Evolutionary conservation across 2,113 vertebrate species (phyloP).

Genomic region (Psittacula cyanocephala): DNA sequence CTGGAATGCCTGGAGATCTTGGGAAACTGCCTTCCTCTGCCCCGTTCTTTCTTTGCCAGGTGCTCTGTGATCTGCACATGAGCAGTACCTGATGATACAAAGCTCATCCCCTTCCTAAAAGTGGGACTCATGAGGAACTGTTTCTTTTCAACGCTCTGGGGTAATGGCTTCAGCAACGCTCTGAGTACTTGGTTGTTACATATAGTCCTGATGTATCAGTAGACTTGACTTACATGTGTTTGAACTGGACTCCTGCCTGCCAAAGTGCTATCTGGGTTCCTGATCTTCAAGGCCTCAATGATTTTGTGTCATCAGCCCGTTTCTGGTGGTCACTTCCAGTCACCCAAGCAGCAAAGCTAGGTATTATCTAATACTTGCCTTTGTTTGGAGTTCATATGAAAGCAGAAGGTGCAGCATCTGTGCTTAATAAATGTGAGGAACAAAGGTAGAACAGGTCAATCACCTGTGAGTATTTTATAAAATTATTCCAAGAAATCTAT

Average conservation of each 20-base stretch:
- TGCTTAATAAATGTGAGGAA: not conserved
- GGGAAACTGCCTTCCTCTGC: not conserved
- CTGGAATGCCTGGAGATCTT: not conserved
- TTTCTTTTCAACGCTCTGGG: not conserved
- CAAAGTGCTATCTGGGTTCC: not conserved
- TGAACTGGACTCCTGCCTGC: not conserved
- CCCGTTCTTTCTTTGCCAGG: not conserved
- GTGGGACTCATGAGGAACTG: not conserved
- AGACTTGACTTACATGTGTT: not conserved
- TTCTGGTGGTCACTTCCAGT: not conserved
- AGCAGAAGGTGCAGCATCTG: not conserved
- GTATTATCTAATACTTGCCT: not conserved
- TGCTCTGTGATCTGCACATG: not conserved
- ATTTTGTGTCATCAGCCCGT: not conserved
- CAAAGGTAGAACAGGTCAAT: not conserved
- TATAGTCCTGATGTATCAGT: not conserved
- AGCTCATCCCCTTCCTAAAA: not conserved
- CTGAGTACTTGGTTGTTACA: fast-evolving
- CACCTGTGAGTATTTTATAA: not conserved
- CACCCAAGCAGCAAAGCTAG: not conserved
- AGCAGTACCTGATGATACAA: not conserved
- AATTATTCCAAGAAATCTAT: not conserved
- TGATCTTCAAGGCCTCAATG: not conserved
- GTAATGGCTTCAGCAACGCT: not conserved
- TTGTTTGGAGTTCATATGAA: not conserved